phyloP scores from a whole-genome alignment of 2,888 invertebrate genomes.

The Zygogramma bicolorata region DNA sequence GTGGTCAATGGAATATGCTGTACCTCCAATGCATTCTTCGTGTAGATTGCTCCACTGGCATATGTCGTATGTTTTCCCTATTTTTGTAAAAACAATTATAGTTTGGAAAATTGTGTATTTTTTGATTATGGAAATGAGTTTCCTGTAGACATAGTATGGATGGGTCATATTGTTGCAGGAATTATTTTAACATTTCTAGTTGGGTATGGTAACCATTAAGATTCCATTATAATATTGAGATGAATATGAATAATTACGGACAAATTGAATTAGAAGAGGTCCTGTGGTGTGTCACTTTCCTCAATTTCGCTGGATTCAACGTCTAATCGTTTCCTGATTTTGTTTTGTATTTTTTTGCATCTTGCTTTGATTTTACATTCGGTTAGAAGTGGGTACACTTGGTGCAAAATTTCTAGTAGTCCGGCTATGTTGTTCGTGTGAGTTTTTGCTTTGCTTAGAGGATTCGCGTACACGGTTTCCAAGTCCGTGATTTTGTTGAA shows the following conservation, averaged over 20 bases:
- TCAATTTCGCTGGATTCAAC: background rate
- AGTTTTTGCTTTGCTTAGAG: too few species aligned
- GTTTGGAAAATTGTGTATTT: background rate
- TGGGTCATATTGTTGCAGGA: background rate
- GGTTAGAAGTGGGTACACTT: too few species aligned
- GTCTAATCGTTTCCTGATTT: too few species aligned
- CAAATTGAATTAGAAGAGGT: background rate
- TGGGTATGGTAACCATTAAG: too few species aligned
- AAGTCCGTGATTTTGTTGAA: too few species aligned
- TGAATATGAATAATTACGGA: background rate
- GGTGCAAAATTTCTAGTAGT: too few species aligned
- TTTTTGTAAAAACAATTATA: slow-evolving; percentile 13
- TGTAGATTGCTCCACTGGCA: background rate
- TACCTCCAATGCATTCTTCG: background rate
- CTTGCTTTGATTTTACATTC: background rate
- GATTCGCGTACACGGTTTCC: too few species aligned
- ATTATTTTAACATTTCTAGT: slow-evolving; percentile 12
- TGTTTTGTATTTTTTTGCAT: background rate
- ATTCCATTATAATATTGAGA: slow-evolving; percentile 16
- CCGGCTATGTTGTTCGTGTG: too few species aligned
- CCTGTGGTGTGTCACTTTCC: slow-evolving; percentile 1
- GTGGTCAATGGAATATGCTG: slow-evolving; percentile 12
- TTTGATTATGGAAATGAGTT: slow-evolving; percentile 17
- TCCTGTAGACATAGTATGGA: slow-evolving; percentile 16
- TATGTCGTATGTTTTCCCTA: background rate